phyloP scores from a whole-genome alignment of 2,797 vertebrate genomes.

The Halcyon badia region DNA sequence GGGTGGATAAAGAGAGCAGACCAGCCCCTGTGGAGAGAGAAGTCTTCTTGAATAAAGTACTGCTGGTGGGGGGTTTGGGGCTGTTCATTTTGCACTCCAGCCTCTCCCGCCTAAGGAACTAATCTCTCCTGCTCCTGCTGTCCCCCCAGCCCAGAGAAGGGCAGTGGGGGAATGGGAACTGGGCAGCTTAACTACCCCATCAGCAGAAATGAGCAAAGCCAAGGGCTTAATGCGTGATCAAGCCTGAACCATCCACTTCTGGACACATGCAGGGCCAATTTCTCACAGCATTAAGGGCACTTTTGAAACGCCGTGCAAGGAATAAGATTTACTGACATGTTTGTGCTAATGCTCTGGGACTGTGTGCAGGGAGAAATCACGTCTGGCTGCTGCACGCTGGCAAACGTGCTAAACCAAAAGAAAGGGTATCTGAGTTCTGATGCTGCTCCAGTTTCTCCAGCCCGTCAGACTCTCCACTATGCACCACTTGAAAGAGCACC shows the following conservation, averaged over 20 bases:
- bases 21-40: constrained; percentile 3
- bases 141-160: not conserved
- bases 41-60: not conserved
- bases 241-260: not conserved
- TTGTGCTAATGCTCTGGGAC: not conserved
- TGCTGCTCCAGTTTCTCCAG: not conserved
- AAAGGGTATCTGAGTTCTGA: not conserved
- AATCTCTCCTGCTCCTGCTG: not conserved
- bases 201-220: not conserved
- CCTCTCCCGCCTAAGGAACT: not conserved
- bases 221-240: not conserved
- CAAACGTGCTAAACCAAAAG: not conserved
- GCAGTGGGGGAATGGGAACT: not conserved
- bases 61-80: not conserved
- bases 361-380: not conserved
- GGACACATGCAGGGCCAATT: not conserved
- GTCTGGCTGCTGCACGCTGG: not conserved
- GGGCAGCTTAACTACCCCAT: not conserved
- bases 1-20: constrained; percentile 37
- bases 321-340: not conserved
- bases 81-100: not conserved
- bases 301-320: not conserved
- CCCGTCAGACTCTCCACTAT: not conserved
- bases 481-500: not conserved
- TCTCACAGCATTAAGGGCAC: not conserved